Evolutionary conservation across 1,140 invertebrate species (phyloP), one percentile per base, ranked within the genome.

Genomic region (Diprion similis): DNA sequence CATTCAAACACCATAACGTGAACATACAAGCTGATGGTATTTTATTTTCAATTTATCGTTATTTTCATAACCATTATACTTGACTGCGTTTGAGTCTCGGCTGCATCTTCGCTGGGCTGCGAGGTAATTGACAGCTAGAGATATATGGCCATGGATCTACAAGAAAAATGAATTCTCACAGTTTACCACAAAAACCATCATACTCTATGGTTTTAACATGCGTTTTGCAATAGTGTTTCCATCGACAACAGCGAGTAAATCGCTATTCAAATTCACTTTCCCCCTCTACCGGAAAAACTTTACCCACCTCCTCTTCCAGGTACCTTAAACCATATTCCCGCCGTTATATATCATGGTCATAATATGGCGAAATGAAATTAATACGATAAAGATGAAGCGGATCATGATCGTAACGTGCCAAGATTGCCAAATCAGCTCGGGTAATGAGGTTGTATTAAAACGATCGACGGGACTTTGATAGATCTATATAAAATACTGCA

Each of bases 81-180:
- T 59, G 11, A 13, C 51, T 15, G 51, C 67, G 75, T 76, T 75
- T 71, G 68, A 79, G 77, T 78, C 75, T 76, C 73, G 68, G 72
- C 73, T 78, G 79, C 75, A 74, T 78, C 84, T 76, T 82, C 81
- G 77, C 78, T 79, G 78, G 77, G 74, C 75, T 79, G 76, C 74
- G 70, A 37, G 51, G 67, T 72, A 71, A 78, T 73, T 75, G 71
- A 71, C 71, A 73, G 47, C 75, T 83, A 81, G 71, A 78, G 76
- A 78, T 73, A 77, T 83, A 83, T 82, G 79, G 78, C 79, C 84
- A 82, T 81, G 78, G 75, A 87, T 85, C 85, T 88, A 82, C 37
- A 86, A 86, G 79, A 46, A 71, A 51, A 48, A 75, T 70, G 51
- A 24, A 68, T 75, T 70, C 71, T 59, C n/a, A 59, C 51, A 59